Conservation (phyloP, 2,797 vertebrate genomes). For the Naso thynnoides region DNA sequence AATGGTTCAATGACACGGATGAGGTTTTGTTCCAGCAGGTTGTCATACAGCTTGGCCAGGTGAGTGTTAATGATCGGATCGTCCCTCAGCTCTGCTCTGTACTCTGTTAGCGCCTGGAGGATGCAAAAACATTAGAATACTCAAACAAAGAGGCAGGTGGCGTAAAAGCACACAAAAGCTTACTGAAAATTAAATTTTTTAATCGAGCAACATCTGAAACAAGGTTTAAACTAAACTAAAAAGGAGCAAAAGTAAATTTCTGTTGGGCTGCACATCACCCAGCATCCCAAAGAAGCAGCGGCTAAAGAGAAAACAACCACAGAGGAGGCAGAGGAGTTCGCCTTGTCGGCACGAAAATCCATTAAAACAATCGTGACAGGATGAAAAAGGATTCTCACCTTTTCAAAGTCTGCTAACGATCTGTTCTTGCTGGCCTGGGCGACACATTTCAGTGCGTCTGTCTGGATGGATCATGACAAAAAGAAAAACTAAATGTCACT, state of each 20-base stretch:
- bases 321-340: neutral
- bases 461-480: conserved; percentile 81
- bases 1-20: conserved; percentile 99
- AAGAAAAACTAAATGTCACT: neutral
- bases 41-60: conserved; percentile 96
- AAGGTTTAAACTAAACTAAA: neutral
- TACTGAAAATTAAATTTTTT: too few species aligned
- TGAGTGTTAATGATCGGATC: conserved; percentile 99
- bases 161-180: too few species aligned
- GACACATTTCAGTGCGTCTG: conserved; percentile 96
- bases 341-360: neutral
- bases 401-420: conserved; percentile 99
- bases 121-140: neutral
- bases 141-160: neutral
- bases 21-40: conserved; percentile 98
- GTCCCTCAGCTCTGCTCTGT: conserved; percentile 95
- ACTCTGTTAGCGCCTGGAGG: conserved; percentile 94
- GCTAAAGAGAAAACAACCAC: neutral
- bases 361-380: neutral
- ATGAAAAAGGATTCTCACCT: conserved; percentile 81
- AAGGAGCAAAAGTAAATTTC: neutral
- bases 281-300: neutral
- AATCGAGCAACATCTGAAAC: neutral
- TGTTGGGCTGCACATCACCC: neutral
- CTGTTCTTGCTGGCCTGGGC: conserved; percentile 99